Conservation (phyloP, 2,888 invertebrate species). For the Anoncus sp. region DNA sequence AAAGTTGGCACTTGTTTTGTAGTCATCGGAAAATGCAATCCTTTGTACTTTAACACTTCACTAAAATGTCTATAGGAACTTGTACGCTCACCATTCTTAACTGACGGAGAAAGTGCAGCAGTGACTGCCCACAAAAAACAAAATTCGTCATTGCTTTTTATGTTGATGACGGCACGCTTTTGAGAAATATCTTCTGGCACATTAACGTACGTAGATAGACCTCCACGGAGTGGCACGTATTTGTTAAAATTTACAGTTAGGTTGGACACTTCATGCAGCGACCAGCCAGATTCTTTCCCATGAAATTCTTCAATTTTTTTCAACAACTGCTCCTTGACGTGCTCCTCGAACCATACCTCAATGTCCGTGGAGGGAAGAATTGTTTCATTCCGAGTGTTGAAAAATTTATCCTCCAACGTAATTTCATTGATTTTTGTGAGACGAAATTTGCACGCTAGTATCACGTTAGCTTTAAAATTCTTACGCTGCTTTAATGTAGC, state of each 20-base stretch:
- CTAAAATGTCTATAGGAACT: neutral
- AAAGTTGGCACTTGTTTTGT: neutral
- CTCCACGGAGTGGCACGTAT: conserved; percentile 37
- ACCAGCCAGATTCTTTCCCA: conserved; percentile 67
- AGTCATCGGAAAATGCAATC: neutral
- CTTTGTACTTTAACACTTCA: neutral
- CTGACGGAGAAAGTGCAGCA: neutral
- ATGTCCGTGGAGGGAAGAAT: conserved; percentile 64
- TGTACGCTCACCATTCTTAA: neutral
- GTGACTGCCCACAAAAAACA: neutral
- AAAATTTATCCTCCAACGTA: conserved; percentile 62
- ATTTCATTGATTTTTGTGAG: conserved; percentile 11
- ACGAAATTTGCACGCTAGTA: conserved; percentile 25
- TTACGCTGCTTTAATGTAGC: neutral
- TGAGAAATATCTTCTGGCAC: conserved; percentile 56
- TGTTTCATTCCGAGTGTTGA: conserved; percentile 64
- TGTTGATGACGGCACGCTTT: conserved; percentile 64
- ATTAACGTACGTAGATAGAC: conserved; percentile 47
- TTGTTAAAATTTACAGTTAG: conserved; percentile 50
- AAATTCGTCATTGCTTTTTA: conserved; percentile 58
- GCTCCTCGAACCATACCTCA: conserved; percentile 60
- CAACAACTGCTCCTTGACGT: conserved; percentile 50
- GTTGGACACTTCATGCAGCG: conserved; percentile 60
- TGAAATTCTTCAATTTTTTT: conserved; percentile 67
- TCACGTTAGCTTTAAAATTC: conserved; percentile 35